These are phyloP conservation scores for human DNA, from an alignment of 2,113 vertebrate species.

Conservation along the genomic window DNA sequence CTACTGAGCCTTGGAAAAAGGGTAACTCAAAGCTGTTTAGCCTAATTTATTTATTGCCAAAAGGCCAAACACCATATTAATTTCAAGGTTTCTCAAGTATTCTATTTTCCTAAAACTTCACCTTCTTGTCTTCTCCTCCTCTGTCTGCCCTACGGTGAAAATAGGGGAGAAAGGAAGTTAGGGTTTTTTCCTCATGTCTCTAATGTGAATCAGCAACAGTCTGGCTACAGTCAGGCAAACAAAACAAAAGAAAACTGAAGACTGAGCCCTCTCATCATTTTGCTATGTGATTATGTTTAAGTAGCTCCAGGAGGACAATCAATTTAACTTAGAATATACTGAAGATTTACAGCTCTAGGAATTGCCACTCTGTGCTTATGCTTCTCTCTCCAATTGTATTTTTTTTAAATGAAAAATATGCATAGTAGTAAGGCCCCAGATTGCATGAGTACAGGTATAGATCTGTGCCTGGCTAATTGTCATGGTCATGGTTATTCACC, in stretches of 20 bases:
- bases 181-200: background rate
- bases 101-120: background rate
- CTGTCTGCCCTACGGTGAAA: background rate
- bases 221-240: background rate
- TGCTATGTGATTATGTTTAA: background rate
- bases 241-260: background rate
- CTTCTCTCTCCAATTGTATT: background rate
- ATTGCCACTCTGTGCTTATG: background rate
- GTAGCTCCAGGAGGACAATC: background rate
- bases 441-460: background rate
- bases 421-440: background rate
- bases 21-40: background rate
- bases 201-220: background rate
- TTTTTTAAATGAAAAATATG: background rate
- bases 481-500: background rate
- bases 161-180: background rate
- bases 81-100: background rate
- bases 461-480: background rate
- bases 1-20: background rate
- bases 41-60: slow-evolving; percentile 57
- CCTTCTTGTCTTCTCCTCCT: background rate
- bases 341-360: background rate
- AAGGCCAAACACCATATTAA: background rate
- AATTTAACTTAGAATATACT: background rate
- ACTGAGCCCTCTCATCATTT: background rate